phyloP scores from a whole-genome alignment of 2,797 vertebrate species.

The Myotis myotis region DNA sequence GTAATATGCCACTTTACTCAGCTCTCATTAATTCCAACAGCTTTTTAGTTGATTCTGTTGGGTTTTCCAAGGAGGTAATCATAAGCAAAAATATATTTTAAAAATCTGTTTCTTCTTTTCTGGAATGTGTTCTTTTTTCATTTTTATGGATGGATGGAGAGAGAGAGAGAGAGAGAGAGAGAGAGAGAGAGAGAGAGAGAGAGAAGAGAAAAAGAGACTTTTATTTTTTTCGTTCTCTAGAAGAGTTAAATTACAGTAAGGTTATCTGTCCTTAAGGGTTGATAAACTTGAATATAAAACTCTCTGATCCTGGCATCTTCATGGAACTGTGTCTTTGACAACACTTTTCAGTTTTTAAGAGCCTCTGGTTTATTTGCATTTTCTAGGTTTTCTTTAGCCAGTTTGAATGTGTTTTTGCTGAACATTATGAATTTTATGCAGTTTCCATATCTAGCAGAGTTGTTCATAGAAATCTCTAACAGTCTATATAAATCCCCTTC shows the following conservation, averaged over 20 bases:
- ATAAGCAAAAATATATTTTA: neutral
- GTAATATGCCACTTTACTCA: neutral
- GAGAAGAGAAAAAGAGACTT: neutral
- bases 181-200: neutral
- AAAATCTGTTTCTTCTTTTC: neutral
- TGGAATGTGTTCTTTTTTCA: neutral
- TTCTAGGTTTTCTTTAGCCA: neutral
- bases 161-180: neutral
- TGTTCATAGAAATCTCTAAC: constrained; percentile 19
- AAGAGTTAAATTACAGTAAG: neutral
- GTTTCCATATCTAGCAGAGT: constrained; percentile 54
- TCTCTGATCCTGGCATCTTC: neutral
- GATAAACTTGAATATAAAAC: neutral
- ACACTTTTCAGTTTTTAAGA: neutral
- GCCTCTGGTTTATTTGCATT: constrained; percentile 9
- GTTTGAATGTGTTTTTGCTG: constrained; percentile 3
- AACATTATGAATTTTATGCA: neutral
- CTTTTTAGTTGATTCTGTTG: neutral
- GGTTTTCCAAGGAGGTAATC: neutral
- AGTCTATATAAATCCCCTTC: constrained; percentile 53
- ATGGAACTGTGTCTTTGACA: neutral
- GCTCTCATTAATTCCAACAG: neutral
- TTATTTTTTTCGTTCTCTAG: neutral
- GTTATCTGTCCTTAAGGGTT: neutral
- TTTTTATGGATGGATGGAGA: neutral